A percentile compares a stretch with the other conserved stretches of the same genome.
These are phyloP conservation scores for Ophion slaviceki DNA, from an alignment of 2,888 invertebrate species.

Conservation along the genomic window DNA sequence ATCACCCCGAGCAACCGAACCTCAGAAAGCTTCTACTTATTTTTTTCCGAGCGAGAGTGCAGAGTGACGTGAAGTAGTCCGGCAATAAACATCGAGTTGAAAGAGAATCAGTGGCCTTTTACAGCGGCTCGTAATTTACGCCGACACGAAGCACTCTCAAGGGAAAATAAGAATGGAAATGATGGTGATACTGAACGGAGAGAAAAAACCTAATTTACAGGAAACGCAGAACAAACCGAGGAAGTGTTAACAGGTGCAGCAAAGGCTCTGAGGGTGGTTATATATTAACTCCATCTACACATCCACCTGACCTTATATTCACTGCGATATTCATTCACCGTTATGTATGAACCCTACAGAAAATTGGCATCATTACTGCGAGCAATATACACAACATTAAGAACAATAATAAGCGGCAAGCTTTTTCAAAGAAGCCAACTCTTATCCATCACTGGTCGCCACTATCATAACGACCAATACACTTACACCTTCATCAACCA, in stretches of 20 bases:
- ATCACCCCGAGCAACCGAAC: not conserved
- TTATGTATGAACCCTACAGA: not conserved
- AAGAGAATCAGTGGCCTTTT: not conserved
- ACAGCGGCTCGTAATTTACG: not conserved
- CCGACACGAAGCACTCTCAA: not conserved
- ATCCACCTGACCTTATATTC: too few relatives aligned
- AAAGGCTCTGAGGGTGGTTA: not conserved
- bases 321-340: too few relatives aligned
- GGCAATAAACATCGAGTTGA: not conserved
- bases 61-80: not conserved
- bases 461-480: not conserved
- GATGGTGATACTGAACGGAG: not conserved
- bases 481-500: not conserved
- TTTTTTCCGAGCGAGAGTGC: not conserved
- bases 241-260: not conserved
- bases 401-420: not conserved
- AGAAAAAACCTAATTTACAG: not conserved
- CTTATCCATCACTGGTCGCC: not conserved
- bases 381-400: not conserved
- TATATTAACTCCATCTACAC: too few relatives aligned
- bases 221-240: not conserved
- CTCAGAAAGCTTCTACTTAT: not conserved
- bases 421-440: not conserved
- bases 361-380: not conserved
- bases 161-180: not conserved